Evolutionary conservation across 2,888 invertebrate genomes (phyloP).

Genomic region (Leptinotarsa juncta): DNA sequence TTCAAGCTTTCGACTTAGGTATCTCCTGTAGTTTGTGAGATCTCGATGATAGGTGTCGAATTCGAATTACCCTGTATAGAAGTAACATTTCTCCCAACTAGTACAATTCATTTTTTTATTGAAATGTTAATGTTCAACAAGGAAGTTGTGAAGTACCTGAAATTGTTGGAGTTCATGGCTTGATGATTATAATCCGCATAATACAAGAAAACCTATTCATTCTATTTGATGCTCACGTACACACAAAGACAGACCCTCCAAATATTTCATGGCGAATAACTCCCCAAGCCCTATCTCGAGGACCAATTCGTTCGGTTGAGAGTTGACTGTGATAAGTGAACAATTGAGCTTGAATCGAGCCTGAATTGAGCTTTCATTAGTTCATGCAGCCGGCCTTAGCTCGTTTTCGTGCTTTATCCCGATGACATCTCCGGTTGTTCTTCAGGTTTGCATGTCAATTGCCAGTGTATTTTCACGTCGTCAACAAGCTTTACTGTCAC

Average conservation of each 20-base stretch:
- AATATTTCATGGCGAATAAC: slow-evolving; percentile 9
- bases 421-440: slow-evolving; percentile 44
- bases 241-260: slow-evolving; percentile 10
- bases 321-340: slow-evolving; percentile 26
- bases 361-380: slow-evolving; percentile 21
- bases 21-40: too few species aligned
- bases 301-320: slow-evolving; percentile 13
- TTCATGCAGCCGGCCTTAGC: slow-evolving; percentile 33
- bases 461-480: slow-evolving; percentile 45
- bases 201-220: background rate
- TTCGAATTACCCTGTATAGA: too few species aligned
- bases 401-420: slow-evolving; percentile 47
- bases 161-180: too few species aligned
- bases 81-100: too few species aligned
- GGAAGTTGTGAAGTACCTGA: too few species aligned
- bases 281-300: slow-evolving; percentile 9
- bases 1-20: too few species aligned
- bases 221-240: background rate
- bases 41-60: too few species aligned
- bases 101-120: too few species aligned
- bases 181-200: background rate
- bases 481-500: slow-evolving; percentile 45
- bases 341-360: slow-evolving; percentile 25
- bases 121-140: too few species aligned
- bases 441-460: slow-evolving; percentile 48